Percentiles rank a stretch among this genome's conserved stretches.
phyloP scores from a whole-genome alignment of 2,113 vertebrate genomes.

The Tor tambroides region DNA sequence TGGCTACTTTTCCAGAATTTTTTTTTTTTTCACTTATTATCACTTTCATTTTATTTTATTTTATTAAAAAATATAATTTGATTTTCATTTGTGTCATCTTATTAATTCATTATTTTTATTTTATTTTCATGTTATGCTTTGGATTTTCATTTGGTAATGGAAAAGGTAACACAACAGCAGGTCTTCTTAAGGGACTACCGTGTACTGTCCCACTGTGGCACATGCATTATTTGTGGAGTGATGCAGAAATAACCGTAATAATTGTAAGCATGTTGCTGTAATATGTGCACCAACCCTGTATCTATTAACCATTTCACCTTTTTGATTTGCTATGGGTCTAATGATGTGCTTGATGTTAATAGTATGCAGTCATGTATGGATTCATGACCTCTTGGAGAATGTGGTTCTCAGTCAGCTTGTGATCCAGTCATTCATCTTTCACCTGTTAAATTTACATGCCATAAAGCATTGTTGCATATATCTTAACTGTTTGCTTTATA shows the following conservation, averaged over 20 bases:
- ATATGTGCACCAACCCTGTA: not conserved
- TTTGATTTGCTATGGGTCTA: not conserved
- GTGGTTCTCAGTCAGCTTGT: not conserved
- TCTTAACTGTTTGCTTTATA: not conserved
- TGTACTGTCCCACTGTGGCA: not conserved
- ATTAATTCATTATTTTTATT: not conserved
- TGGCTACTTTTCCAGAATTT: not conserved
- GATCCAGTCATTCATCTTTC: not conserved
- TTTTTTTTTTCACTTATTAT: not conserved
- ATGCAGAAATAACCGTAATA: not conserved
- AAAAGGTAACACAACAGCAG: not conserved
- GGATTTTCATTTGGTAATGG: not conserved
- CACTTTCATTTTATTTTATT: too few relatives aligned
- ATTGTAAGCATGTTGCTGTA: not conserved
- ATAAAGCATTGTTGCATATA: not conserved
- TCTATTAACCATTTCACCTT: not conserved
- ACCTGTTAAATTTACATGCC: not conserved
- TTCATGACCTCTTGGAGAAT: not conserved
- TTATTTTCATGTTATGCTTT: not conserved
- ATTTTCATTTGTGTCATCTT: too few relatives aligned
- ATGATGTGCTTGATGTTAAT: not conserved
- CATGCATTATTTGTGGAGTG: not conserved
- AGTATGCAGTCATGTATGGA: not conserved
- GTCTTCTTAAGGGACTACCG: not conserved
- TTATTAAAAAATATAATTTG: too few relatives aligned